phyloP scores from a whole-genome alignment of 2,888 invertebrate genomes.

The Caenorhabditis virilis region DNA sequence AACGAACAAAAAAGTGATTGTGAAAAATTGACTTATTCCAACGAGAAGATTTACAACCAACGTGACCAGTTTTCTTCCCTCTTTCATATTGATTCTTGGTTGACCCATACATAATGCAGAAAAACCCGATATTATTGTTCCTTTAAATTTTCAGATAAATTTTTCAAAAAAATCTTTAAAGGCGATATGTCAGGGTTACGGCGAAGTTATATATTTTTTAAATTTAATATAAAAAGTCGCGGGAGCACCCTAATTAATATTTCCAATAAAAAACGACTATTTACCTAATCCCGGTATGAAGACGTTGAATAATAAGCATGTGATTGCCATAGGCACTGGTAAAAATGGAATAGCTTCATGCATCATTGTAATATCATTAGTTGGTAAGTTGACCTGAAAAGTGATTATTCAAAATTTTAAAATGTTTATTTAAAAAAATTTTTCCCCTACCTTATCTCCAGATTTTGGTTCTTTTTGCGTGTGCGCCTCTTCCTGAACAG shows the following conservation, averaged over 20 bases:
- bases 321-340: constrained; percentile 83
- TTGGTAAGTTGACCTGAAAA: constrained; percentile 60
- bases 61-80: constrained; percentile 73
- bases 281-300: constrained; percentile 82
- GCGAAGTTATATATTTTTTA: too few species aligned
- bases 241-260: too few species aligned
- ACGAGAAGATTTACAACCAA: constrained; percentile 76
- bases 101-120: constrained; percentile 87
- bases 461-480: constrained; percentile 59
- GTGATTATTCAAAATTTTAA: neutral
- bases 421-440: neutral
- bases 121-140: constrained; percentile 76
- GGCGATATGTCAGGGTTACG: too few species aligned
- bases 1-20: constrained; percentile 83
- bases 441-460: constrained; percentile 58
- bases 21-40: constrained; percentile 86
- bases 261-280: too few species aligned
- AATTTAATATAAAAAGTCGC: neutral
- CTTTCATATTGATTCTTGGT: constrained; percentile 83
- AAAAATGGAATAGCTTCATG: constrained; percentile 89
- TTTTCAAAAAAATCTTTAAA: neutral
- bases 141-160: too few species aligned
- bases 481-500: constrained; percentile 66
- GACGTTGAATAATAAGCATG: constrained; percentile 81
- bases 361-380: constrained; percentile 77